These are phyloP conservation scores for Myrmecobius fasciatus DNA, from an alignment of 2,113 vertebrate species.

Conservation along the genomic window DNA sequence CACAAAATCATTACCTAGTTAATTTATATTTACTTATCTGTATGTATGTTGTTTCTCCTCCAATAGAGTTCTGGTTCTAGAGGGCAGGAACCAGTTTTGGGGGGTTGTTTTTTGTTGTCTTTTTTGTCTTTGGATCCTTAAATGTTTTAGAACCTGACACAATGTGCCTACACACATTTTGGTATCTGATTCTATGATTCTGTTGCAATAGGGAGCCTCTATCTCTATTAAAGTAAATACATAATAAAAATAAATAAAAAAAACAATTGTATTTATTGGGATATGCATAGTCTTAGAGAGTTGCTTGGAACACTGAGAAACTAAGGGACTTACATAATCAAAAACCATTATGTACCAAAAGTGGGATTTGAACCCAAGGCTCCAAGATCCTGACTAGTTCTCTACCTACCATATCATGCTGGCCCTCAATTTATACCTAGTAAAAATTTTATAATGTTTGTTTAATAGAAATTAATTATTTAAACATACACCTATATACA, in stretches of 20 bases:
- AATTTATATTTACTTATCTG: background rate
- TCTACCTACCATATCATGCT: background rate
- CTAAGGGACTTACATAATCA: background rate
- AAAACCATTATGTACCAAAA: background rate
- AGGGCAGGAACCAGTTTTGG: background rate
- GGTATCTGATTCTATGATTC: background rate
- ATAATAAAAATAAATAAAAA: no score
- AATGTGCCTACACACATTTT: background rate
- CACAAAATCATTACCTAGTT: background rate
- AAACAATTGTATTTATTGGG: background rate
- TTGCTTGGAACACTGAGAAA: background rate
- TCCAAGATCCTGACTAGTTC: background rate
- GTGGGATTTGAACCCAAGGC: background rate
- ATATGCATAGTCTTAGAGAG: background rate
- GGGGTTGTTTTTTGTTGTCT: background rate
- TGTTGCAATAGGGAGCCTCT: background rate
- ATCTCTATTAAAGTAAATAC: background rate
- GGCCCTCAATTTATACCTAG: background rate
- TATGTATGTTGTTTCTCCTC: background rate
- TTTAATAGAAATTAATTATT: background rate
- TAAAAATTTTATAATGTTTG: background rate
- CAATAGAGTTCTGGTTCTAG: background rate
- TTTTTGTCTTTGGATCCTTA: background rate
- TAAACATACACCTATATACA: background rate
- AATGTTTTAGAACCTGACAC: background rate